Evolutionary conservation across 2,113 vertebrate species (phyloP), one percentile per base, ranked within the genome.

Genomic region (Miniopterus natalensis): DNA sequence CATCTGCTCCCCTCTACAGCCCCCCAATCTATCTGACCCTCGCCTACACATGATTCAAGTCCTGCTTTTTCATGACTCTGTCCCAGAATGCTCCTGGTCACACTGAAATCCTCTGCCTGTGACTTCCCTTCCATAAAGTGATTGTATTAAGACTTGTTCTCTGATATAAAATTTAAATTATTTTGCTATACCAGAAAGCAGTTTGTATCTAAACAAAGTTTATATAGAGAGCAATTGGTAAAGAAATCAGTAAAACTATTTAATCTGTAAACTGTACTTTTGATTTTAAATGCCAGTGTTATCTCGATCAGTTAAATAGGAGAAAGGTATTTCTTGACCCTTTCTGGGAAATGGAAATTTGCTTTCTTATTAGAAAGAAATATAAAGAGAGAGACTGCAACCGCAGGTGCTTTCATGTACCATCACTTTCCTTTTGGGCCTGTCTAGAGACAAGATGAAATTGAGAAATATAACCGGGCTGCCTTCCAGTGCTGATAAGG

Each of bases 131-230:
- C 68, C n/a, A 12, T 49, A 90, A 90, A 59, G 53, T 23, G 18
- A 88, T 13, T 75, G 63, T 53, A 31, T 25, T 59, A 86, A 63
- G 77, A 87, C 36, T 12, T 71, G 2, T 51, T 87, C 42, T 84
- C 49, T 49, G n/a, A 75, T 51, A 74, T 70, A 88, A 95, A 71
- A 68, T 68, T 95, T 80, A 25, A 68, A 57, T 47, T 66, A 66
- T 85, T 95, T 77, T 90, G 18, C 75, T 83, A 49, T 49, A n/a
- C 36, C 45, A 87, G 63, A 65, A 89, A 86, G 31, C 20, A 71
- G 47, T 77, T 53, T 83, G 47, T n/a, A 65, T 29, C 25, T 66
- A 21, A 79, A 86, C 45, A 78, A 78, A 88, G 8, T 84, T 55
- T 63, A 71, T 36, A 70, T 8, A 70, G 59, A 63, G 63, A 86